These are phyloP conservation scores for Pelmatolapia mariae DNA, from an alignment of 2,113 vertebrate genomes.

Conservation along the genomic window DNA sequence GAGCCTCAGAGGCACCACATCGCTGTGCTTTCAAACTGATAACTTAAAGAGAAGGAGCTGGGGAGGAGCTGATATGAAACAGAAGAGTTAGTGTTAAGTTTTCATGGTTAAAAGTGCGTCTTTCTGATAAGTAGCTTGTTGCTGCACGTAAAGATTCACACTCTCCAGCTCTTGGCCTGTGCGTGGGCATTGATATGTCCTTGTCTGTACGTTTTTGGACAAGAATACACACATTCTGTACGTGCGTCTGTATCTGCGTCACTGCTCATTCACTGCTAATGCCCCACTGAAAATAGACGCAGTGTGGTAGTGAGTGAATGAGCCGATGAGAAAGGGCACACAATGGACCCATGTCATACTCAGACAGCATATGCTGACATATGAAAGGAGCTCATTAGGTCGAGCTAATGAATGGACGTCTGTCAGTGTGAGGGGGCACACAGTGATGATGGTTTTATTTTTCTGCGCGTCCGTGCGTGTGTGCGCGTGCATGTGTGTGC, in stretches of 20 bases:
- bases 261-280: slow-evolving; percentile 29
- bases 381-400: slow-evolving; percentile 58
- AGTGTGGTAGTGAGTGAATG: slow-evolving; percentile 5
- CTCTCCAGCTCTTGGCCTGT: background rate
- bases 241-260: slow-evolving; percentile 32
- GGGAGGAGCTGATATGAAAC: background rate
- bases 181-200: slow-evolving; percentile 1
- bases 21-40: background rate
- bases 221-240: background rate
- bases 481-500: accelerated
- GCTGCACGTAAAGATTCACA: background rate
- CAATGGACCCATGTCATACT: slow-evolving; percentile 39
- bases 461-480: background rate
- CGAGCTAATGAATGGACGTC: slow-evolving; percentile 51
- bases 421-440: slow-evolving; percentile 25
- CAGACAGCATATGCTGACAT: slow-evolving; percentile 25
- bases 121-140: background rate
- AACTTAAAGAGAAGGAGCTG: too few relatives aligned
- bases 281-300: slow-evolving; percentile 33
- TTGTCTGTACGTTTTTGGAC: background rate
- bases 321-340: slow-evolving; percentile 37
- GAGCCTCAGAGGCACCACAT: background rate
- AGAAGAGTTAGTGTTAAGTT: background rate
- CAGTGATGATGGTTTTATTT: background rate
- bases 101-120: background rate